Conservation (phyloP, 2,797 vertebrate genomes). For the Agapornis canus region DNA sequence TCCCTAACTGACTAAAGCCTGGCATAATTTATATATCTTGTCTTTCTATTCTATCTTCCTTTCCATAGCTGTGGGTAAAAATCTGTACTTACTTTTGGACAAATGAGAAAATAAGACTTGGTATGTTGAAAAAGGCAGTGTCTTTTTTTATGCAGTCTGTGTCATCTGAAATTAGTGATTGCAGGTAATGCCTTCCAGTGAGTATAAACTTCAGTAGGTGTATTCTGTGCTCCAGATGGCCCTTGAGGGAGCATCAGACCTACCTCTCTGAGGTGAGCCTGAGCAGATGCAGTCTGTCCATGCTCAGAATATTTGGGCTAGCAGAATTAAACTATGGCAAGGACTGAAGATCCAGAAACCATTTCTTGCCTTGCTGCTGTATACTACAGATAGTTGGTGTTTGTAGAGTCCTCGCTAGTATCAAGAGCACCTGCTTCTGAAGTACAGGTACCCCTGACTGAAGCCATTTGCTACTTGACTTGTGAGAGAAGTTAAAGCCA, state of each 20-base stretch:
- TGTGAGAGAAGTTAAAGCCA: background rate
- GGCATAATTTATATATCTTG: background rate
- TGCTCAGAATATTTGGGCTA: background rate
- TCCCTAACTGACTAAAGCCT: background rate
- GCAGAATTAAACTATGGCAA: background rate
- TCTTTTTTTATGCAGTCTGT: background rate
- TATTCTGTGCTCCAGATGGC: background rate
- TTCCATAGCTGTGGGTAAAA: background rate
- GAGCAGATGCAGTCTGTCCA: background rate
- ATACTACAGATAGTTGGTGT: background rate
- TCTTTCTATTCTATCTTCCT: background rate
- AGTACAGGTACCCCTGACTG: background rate
- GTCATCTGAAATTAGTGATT: background rate
- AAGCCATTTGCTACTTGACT: background rate
- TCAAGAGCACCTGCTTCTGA: background rate
- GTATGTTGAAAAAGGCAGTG: background rate
- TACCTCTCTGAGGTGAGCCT: background rate
- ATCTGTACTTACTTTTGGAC: background rate
- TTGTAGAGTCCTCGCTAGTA: background rate
- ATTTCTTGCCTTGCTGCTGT: background rate
- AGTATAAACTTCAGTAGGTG: background rate
- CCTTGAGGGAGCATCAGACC: background rate
- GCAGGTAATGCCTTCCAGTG: background rate
- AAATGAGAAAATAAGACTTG: conserved; percentile 9
- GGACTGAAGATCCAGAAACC: background rate